Conservation (phyloP, 2,888 invertebrate species). For the Lottia gigantea region DNA sequence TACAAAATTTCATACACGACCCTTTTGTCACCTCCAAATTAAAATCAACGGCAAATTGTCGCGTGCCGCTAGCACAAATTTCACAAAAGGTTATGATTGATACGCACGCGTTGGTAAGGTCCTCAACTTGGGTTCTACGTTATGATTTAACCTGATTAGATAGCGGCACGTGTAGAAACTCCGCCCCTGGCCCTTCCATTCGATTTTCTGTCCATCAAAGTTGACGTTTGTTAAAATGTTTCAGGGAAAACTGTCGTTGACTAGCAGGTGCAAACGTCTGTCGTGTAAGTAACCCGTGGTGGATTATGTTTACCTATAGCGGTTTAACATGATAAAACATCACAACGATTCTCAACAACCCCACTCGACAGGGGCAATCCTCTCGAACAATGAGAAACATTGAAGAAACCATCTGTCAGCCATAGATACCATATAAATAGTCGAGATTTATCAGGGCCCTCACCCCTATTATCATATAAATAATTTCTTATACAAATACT, state of each 20-base stretch:
- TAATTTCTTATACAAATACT: too few relatives aligned
- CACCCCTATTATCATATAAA: too few relatives aligned
- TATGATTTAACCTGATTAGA: slow-evolving; percentile 6
- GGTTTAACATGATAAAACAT: slow-evolving; percentile 2
- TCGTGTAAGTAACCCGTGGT: background rate
- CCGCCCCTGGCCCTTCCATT: too few relatives aligned
- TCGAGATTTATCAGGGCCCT: too few relatives aligned
- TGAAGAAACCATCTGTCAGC: background rate
- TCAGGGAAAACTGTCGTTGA: too few relatives aligned
- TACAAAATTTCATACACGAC: background rate
- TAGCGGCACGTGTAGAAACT: background rate
- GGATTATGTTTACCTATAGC: slow-evolving; percentile 8
- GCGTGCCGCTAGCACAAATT: background rate
- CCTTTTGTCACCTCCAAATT: background rate
- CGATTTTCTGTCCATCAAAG: too few relatives aligned
- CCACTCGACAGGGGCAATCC: too few relatives aligned
- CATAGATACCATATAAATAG: slow-evolving; percentile 2
- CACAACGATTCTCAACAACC: too few relatives aligned
- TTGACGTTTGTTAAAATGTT: too few relatives aligned
- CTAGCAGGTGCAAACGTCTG: too few relatives aligned
- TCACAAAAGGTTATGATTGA: slow-evolving; percentile 3
- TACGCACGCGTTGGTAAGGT: background rate
- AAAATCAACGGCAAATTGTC: slow-evolving; percentile 4
- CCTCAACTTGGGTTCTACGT: too few relatives aligned
- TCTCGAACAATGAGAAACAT: too few relatives aligned